Evolutionary conservation across 2,797 vertebrate genomes (phyloP).

Genomic region (Lates japonicus): DNA sequence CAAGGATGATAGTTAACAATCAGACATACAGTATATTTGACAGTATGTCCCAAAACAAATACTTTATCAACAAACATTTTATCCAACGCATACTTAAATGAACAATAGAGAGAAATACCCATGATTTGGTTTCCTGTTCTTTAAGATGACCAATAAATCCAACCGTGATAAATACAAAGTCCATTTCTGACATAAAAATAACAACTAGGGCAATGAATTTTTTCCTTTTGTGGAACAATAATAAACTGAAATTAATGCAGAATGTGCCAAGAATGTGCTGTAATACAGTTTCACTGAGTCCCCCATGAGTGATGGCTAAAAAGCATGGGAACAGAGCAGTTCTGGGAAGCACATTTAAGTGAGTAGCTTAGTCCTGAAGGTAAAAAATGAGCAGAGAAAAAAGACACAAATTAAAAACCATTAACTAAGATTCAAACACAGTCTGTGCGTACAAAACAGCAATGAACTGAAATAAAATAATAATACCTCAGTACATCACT

Average conservation of each 20-base stretch:
- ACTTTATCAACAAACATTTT: background rate
- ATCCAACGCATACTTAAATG: background rate
- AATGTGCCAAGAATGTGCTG: slow-evolving; percentile 56
- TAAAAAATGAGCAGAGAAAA: background rate
- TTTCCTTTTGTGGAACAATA: slow-evolving; percentile 18
- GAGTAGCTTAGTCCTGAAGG: background rate
- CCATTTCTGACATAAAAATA: slow-evolving; percentile 17
- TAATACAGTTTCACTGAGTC: slow-evolving; percentile 21
- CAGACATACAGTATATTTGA: slow-evolving; percentile 6
- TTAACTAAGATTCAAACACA: slow-evolving; percentile 4
- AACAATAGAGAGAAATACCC: background rate
- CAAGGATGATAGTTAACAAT: slow-evolving; percentile 16
- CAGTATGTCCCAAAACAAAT: background rate
- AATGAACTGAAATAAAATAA: background rate
- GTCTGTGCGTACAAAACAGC: background rate
- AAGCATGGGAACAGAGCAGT: slow-evolving; percentile 60
- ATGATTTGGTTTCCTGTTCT: background rate
- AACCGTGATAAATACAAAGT: background rate
- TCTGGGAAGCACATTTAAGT: slow-evolving; percentile 23
- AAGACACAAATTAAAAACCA: background rate
- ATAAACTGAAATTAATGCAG: slow-evolving; percentile 20
- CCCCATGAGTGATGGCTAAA: slow-evolving; percentile 46
- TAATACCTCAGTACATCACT: background rate
- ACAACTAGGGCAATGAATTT: background rate
- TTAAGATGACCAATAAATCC: background rate